These are phyloP conservation scores for Halcyon badia DNA, from an alignment of 2,797 vertebrate species.

Conservation along the genomic window DNA sequence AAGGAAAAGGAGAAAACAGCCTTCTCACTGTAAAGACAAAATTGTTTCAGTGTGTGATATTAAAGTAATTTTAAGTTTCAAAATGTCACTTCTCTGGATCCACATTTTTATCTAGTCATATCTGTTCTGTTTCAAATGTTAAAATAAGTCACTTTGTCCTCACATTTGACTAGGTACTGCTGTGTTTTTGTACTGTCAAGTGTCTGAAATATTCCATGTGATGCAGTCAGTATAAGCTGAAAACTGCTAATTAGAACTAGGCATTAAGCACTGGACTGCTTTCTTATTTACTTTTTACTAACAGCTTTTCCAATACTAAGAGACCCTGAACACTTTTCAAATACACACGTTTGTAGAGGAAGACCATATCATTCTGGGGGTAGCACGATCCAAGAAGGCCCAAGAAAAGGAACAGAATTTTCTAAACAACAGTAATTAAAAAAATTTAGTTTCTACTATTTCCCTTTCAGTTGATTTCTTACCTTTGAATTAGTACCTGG, in stretches of 20 bases:
- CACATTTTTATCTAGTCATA: not conserved
- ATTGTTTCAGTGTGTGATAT: not conserved
- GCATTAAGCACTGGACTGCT: not conserved
- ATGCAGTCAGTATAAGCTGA: not conserved
- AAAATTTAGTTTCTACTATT: not conserved
- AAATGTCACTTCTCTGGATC: not conserved
- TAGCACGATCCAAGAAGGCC: not conserved
- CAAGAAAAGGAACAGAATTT: not conserved
- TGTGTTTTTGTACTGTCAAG: not conserved
- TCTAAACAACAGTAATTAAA: not conserved
- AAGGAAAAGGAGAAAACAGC: not conserved
- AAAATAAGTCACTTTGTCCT: not conserved
- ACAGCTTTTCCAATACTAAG: not conserved
- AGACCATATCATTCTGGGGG: not conserved
- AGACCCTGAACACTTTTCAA: not conserved
- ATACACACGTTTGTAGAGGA: not conserved
- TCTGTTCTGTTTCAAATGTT: not conserved
- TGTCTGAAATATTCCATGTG: not conserved
- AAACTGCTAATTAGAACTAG: not conserved
- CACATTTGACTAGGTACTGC: not conserved
- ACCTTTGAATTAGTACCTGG: not conserved
- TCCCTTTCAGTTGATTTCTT: not conserved
- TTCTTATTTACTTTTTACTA: not conserved
- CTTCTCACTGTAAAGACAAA: not conserved
- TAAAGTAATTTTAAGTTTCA: slow-evolving; percentile 4